Base-by-base conservation (phyloP, 2,888 invertebrate species). In the Stenodera caucasica region DNA sequence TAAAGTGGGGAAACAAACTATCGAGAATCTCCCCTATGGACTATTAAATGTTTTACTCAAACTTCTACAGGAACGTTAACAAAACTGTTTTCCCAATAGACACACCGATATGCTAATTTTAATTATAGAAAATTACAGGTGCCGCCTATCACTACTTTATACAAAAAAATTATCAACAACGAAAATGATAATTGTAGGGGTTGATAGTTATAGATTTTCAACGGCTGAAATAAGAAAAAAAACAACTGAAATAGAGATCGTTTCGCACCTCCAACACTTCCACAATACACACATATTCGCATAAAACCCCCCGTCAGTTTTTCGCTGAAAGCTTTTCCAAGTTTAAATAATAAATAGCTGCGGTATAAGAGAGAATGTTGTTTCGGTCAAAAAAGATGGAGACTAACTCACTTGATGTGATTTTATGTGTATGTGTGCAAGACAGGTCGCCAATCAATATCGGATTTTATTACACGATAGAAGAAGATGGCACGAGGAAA, bases 51-150 rank as follows among this genome's bases (percentile, higher is more conserved):
- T 60, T 23, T 57, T 33, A 58, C 23, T 33, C 49, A 64, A 61
- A 33, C 61, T 51, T 11, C 40, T 49, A 50, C 55, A 56, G 33
- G 33, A 18, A 40, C 49, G 26, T 35, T 32, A 35, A 57, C 63
- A 67, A 73, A 70, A 70, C 70, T 75, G 61, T 63, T 67, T 74
- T 73, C 72, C 72, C 63, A 70, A 73, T 70, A 74, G 76, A 76
- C 23, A 45, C 45, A 45, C 75, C 75, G 75, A 75, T 76, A 76
- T 76, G 76, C 76, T 75, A 76, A 76, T 75, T 73, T 73, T 75
- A 76, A 76, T 75, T 76, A 72, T 68, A 68, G 70, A 68, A 75
- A 76, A 76, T 76, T 76, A 75, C 70, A 75, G 70, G 45, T 45
- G 12, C 45, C 45, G 18, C 45, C 45, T 9, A 23, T 18, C 40